Evolutionary conservation across 92 coral and sea anemone genomes (phyloP).

Genomic region (Palythoa caribaeorum): DNA sequence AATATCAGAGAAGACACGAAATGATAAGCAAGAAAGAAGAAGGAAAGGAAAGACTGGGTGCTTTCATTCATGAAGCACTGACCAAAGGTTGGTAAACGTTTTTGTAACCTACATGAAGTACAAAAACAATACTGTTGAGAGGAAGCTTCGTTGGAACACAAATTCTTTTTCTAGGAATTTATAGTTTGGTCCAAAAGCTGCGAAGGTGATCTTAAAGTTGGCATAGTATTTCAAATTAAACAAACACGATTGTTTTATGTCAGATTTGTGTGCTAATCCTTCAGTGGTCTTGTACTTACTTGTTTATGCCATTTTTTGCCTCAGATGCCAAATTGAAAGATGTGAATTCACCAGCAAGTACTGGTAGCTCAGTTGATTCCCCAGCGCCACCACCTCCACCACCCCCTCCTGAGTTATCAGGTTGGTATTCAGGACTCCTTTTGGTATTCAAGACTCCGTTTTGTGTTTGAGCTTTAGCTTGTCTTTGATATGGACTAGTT

Average conservation of each 20-base stretch:
- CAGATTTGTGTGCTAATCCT: neutral
- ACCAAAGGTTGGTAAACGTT: conserved; percentile 61
- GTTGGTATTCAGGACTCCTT: conserved; percentile 27
- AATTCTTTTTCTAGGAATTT: no score
- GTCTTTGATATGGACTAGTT: no score
- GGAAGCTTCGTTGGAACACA: neutral
- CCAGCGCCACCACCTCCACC: conserved; percentile 76
- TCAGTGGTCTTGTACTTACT: neutral
- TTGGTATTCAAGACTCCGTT: neutral
- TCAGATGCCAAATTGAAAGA: conserved; percentile 13
- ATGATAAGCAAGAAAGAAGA: conserved; percentile 67
- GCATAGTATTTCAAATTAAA: no score
- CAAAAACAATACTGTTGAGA: neutral
- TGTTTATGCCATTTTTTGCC: neutral
- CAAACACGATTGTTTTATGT: no score
- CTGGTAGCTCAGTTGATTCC: conserved; percentile 20
- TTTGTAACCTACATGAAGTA: neutral
- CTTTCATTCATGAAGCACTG: conserved; percentile 79
- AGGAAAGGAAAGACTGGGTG: conserved; percentile 66
- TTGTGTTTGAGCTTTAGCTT: neutral
- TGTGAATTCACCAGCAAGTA: conserved; percentile 38
- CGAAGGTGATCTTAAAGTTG: no score
- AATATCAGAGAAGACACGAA: conserved; percentile 65
- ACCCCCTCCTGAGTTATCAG: conserved; percentile 79
- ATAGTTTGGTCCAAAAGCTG: no score